Conservation (phyloP, 2,113 vertebrate genomes). For the Arenaria interpres region DNA sequence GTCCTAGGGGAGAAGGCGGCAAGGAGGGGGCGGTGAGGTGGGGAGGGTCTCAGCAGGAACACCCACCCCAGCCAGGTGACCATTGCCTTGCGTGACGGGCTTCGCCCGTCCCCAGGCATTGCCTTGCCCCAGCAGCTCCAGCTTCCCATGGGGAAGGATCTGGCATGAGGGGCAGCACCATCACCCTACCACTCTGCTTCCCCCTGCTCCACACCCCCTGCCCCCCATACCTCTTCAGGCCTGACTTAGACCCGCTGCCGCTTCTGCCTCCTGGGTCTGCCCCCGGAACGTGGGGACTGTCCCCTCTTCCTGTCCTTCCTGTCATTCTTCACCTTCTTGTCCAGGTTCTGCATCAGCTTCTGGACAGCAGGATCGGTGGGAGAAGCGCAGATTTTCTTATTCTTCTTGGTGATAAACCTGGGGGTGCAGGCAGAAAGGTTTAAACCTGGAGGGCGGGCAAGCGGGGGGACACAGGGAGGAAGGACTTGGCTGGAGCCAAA, state of each 20-base stretch:
- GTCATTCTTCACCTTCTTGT: background rate
- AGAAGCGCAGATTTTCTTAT: background rate
- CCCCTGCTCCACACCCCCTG: accelerated
- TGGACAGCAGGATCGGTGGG: accelerated
- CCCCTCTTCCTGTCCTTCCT: background rate
- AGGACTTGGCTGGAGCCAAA: background rate
- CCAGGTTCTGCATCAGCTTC: background rate
- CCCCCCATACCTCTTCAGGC: background rate
- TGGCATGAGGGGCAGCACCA: background rate
- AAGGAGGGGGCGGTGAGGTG: background rate
- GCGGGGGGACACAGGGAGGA: accelerated
- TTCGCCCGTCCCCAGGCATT: background rate
- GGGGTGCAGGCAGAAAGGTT: background rate
- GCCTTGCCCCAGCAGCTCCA: background rate
- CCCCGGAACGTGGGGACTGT: accelerated
- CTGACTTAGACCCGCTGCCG: background rate
- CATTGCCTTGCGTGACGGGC: accelerated
- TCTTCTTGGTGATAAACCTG: constrained; percentile 22
- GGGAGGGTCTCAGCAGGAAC: background rate
- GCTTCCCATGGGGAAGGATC: background rate
- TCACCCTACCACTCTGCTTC: no score
- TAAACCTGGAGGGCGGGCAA: background rate
- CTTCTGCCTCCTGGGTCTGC: background rate
- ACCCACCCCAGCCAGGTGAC: accelerated
- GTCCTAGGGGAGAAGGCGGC: background rate